Percentiles rank a stretch among this genome's conserved stretches.
phyloP scores from a whole-genome alignment of 2,113 vertebrate genomes.

The Thamnaconus septentrionalis region DNA sequence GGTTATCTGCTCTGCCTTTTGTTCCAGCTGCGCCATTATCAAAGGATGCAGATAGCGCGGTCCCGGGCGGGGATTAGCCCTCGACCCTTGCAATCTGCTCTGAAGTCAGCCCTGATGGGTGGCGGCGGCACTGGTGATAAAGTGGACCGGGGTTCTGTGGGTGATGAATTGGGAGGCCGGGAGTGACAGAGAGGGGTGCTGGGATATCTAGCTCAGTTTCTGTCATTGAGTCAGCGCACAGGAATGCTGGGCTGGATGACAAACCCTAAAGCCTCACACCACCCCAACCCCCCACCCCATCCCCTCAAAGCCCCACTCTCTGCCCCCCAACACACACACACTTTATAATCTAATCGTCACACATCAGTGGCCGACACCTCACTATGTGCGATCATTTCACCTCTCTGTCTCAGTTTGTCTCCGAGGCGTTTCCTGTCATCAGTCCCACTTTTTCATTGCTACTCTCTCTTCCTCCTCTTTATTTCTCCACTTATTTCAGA shows the following conservation, averaged over 20 bases:
- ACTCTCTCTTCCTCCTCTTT: too few species aligned
- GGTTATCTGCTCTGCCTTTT: conserved; percentile 38
- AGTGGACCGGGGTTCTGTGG: conserved; percentile 48
- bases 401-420: background rate
- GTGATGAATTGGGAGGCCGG: conserved; percentile 41
- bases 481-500: too few species aligned
- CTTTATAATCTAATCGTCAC: conserved; percentile 72
- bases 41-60: conserved; percentile 48
- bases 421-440: too few species aligned
- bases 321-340: background rate
- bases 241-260: conserved; percentile 76
- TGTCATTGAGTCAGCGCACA: conserved; percentile 74
- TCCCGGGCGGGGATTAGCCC: conserved; percentile 55
- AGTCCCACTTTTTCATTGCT: too few species aligned
- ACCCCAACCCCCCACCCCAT: conserved; percentile 6
- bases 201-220: conserved; percentile 58
- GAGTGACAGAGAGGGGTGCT: conserved; percentile 49
- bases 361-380: conserved; percentile 33
- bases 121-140: conserved; percentile 32
- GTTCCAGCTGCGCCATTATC: conserved; percentile 48
- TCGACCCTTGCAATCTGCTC: conserved; percentile 36
- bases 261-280: conserved; percentile 63
- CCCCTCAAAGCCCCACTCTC: background rate
- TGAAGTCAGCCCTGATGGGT: conserved; percentile 30
- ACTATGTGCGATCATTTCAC: conserved; percentile 33